These are phyloP conservation scores for Mantis religiosa DNA, from an alignment of 2,888 invertebrate genomes.

Conservation along the genomic window DNA sequence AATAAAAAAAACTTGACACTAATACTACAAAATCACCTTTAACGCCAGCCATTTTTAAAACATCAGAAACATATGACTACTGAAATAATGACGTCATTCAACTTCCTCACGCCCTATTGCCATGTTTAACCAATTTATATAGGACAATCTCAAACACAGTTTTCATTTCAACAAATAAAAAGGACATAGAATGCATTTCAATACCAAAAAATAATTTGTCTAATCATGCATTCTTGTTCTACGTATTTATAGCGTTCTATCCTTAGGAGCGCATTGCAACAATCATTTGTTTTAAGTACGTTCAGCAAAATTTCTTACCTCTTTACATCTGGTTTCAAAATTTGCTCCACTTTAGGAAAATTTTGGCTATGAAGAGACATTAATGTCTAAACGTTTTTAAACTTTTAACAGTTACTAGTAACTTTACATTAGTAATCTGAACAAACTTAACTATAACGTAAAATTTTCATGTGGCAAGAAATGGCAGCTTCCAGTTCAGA, in stretches of 20 bases:
- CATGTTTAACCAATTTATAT: neutral
- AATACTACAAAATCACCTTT: conserved; percentile 38
- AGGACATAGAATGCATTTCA: no score
- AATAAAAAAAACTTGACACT: neutral
- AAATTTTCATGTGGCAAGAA: neutral
- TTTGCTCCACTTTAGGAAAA: neutral
- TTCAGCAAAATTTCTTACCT: neutral
- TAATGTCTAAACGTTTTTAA: neutral
- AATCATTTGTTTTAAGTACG: neutral
- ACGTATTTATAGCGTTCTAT: no score
- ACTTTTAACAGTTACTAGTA: neutral
- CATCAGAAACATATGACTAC: conserved; percentile 17
- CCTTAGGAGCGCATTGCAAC: neutral
- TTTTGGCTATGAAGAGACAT: neutral
- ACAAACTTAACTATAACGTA: neutral
- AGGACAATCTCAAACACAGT: neutral
- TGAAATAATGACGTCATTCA: neutral
- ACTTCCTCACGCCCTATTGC: neutral
- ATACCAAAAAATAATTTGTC: no score
- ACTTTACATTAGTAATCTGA: neutral
- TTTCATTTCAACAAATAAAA: no score
- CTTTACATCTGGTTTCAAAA: neutral
- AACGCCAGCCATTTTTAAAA: conserved; percentile 42
- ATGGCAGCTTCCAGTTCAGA: neutral
- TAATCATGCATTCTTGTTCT: no score